Evolutionary conservation across 64 coral and sea anemone species (phyloP).

Genomic region (Acropora tenuis): DNA sequence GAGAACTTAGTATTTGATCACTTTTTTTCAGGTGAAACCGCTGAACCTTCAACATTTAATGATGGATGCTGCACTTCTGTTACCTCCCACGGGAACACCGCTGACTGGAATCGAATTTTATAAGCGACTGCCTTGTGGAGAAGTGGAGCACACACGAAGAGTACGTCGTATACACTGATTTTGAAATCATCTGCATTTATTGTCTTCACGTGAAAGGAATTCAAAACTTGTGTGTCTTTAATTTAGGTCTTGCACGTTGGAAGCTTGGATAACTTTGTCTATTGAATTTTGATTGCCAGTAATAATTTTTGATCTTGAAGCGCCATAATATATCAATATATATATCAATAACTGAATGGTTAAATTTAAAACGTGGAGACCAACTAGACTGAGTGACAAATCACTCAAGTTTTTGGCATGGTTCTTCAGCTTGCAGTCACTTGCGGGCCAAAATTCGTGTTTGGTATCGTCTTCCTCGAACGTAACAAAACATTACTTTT

Average conservation of each 20-base stretch:
- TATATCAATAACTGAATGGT: no score
- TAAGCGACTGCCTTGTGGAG: conserved; percentile 95
- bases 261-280: not conserved
- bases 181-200: not conserved
- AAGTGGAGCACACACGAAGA: conserved; percentile 94
- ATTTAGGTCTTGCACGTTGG: not conserved
- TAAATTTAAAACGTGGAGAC: no score
- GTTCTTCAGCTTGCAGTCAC: no score
- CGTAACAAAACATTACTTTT: no score
- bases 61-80: conserved; percentile 91
- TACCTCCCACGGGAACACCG: conserved; percentile 91
- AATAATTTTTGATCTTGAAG: no score
- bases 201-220: not conserved
- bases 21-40: conserved; percentile 80
- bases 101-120: conserved; percentile 99
- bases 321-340: no score
- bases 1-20: not conserved
- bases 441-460: no score
- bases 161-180: conserved; percentile 29
- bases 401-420: no score
- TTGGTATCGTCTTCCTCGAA: no score
- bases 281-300: no score
- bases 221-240: no score
- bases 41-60: conserved; percentile 87
- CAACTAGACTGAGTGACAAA: no score